phyloP scores from a whole-genome alignment of 2,113 vertebrate genomes.

The Regulus satrapa region DNA sequence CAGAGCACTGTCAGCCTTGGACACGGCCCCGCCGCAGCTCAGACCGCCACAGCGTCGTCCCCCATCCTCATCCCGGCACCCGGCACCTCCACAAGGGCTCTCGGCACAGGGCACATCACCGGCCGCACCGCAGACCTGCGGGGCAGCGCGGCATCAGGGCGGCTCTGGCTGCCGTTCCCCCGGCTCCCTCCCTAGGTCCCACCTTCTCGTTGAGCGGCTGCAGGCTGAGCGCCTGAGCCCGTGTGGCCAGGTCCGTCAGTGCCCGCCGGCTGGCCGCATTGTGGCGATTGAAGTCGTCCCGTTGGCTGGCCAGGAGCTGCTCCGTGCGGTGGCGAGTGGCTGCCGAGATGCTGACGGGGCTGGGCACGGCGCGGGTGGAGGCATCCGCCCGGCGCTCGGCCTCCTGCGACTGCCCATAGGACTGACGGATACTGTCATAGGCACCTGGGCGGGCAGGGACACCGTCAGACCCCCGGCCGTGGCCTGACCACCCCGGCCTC shows the following conservation, averaged over 20 bases:
- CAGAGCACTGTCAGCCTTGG: slow-evolving; percentile 82
- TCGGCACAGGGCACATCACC: slow-evolving; percentile 83
- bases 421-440: slow-evolving; percentile 88
- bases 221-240: slow-evolving; percentile 74
- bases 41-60: slow-evolving; percentile 88
- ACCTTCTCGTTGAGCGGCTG: slow-evolving; percentile 90
- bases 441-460: slow-evolving; percentile 73
- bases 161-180: fast-evolving
- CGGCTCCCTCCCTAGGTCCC: fast-evolving
- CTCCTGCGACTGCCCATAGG: slow-evolving; percentile 78
- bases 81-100: slow-evolving; percentile 89
- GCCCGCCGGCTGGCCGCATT: slow-evolving; percentile 84
- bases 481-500: fast-evolving
- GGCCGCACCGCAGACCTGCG: slow-evolving; percentile 85
- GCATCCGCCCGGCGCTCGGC: slow-evolving; percentile 80
- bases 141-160: fast-evolving
- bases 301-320: slow-evolving; percentile 74
- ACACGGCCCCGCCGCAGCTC: slow-evolving; percentile 84
- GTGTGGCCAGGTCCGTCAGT: slow-evolving; percentile 75
- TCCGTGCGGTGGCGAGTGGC: slow-evolving; percentile 78
- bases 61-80: slow-evolving; percentile 90
- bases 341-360: slow-evolving; percentile 80
- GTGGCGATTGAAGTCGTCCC: slow-evolving; percentile 85
- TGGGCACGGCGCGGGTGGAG: slow-evolving; percentile 75
- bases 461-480: fast-evolving